Percentiles rank a stretch among this genome's conserved stretches.
Conservation (phyloP, 2,797 vertebrate genomes). For the Spondyliosoma cantharus region DNA sequence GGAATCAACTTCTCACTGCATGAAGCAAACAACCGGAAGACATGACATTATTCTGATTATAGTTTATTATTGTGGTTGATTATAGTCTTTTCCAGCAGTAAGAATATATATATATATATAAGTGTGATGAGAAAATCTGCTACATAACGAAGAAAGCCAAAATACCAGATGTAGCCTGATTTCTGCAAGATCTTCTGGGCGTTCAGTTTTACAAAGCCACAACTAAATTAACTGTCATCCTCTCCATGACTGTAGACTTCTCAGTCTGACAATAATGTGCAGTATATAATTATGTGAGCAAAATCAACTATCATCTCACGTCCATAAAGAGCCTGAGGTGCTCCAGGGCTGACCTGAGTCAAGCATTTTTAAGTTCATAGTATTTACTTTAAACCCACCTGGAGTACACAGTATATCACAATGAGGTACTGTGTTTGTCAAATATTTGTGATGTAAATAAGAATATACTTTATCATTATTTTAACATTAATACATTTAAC, state of each 20-base stretch:
- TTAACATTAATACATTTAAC: not conserved
- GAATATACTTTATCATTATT: not conserved
- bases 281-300: not conserved
- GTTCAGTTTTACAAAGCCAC: constrained; percentile 27
- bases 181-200: constrained; percentile 3
- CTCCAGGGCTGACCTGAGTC: constrained; percentile 4
- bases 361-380: constrained; percentile 9
- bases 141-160: constrained; percentile 19
- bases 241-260: not conserved
- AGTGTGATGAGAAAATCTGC: constrained; percentile 18
- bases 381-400: constrained; percentile 21
- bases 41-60: constrained; percentile 19
- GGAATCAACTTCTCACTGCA: constrained; percentile 59
- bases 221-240: constrained; percentile 21
- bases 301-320: not conserved
- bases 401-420: not conserved
- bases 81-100: constrained; percentile 18
- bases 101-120: no score
- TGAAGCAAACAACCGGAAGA: constrained; percentile 31
- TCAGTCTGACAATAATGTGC: constrained; percentile 16
- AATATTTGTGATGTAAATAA: constrained; percentile 13
- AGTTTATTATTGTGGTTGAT: constrained; percentile 15
- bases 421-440: not conserved
- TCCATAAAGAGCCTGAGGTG: constrained; percentile 7
- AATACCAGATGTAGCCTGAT: constrained; percentile 20